Conservation (phyloP, 2,888 invertebrate genomes). For the Cosmia pyralina region DNA sequence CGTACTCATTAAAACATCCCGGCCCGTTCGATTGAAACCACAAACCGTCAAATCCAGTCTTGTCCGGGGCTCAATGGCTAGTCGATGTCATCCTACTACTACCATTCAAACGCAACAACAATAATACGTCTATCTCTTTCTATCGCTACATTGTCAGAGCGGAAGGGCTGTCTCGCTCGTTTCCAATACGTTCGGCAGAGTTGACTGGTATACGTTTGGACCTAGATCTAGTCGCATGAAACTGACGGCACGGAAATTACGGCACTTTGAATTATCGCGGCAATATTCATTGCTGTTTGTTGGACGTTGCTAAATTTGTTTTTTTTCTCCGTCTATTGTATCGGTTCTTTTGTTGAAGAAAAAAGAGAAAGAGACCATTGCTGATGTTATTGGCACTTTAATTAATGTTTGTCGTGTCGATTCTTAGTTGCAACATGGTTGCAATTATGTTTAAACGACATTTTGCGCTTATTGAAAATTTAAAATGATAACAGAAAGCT, state of each 20-base stretch:
- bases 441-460: not conserved
- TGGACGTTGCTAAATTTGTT: conserved; percentile 60
- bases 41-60: conserved; percentile 71
- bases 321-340: conserved; percentile 34
- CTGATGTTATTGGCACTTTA: conserved; percentile 29
- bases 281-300: conserved; percentile 71
- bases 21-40: conserved; percentile 63
- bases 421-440: not conserved
- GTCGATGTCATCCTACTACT: conserved; percentile 63
- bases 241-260: conserved; percentile 75
- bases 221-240: conserved; percentile 69
- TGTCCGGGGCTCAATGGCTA: conserved; percentile 64
- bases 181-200: conserved; percentile 50
- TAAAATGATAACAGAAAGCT: too few relatives aligned
- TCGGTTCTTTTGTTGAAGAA: conserved; percentile 36
- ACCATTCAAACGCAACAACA: conserved; percentile 51
- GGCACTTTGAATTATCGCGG: conserved; percentile 69
- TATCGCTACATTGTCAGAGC: conserved; percentile 24
- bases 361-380: conserved; percentile 15
- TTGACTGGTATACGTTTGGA: conserved; percentile 63
- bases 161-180: conserved; percentile 31
- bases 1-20: conserved; percentile 65
- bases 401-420: conserved; percentile 31
- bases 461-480: not conserved
- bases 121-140: conserved; percentile 55